Evolutionary conservation across 2,888 invertebrate genomes (phyloP), one percentile per base, ranked within the genome.

Genomic region (Liposcelis brunnea): DNA sequence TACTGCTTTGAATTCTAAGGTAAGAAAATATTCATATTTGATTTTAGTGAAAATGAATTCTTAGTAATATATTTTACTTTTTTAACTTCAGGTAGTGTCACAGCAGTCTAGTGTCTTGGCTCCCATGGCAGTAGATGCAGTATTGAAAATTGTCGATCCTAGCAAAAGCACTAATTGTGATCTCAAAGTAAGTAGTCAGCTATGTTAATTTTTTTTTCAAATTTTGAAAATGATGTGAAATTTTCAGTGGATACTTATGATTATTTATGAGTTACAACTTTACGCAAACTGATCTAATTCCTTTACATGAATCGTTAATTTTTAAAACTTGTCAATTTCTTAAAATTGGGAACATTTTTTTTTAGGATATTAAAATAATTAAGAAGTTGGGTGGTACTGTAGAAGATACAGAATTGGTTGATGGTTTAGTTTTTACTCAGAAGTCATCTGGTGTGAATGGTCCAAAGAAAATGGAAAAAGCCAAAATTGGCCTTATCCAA

Each of bases 401-500:
- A 1, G 98, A 98, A 64, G 98, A 99, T 60, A 93, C 97, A 0
- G 87, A 94, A 63, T 67, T 98, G 47, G 71, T 98, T 45, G 87
- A 90, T 46, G 98, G 98, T n/a, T 71, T 99, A 42, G 84, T 97
- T 2, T 86, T 99, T 55, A 82, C 90, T 10, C 90, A 89, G 59
- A 83, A 80, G 57, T 75, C 87, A 1, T 75, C 86, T 44, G 89
- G 93, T 56, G 75, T 82, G 16, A 91, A 87, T 59, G 95, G 94
- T 0, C 94, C 95, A 1, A 85, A 80, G 56, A 78, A 83, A 54
- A 74, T 98, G 48, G 97, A 98, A 63, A 97, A 97, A 62, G 97
- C 95, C 5, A 97, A 94, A 68, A 91, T 99, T 64, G 98, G 87
- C 48, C 76, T 99, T 12, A 97, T 99, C 53, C 98, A 99, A 65